A percentile compares a stretch with the other conserved stretches of the same genome.
phyloP scores from a whole-genome alignment of 2,797 vertebrate genomes.

The Gadopsis marmoratus region DNA sequence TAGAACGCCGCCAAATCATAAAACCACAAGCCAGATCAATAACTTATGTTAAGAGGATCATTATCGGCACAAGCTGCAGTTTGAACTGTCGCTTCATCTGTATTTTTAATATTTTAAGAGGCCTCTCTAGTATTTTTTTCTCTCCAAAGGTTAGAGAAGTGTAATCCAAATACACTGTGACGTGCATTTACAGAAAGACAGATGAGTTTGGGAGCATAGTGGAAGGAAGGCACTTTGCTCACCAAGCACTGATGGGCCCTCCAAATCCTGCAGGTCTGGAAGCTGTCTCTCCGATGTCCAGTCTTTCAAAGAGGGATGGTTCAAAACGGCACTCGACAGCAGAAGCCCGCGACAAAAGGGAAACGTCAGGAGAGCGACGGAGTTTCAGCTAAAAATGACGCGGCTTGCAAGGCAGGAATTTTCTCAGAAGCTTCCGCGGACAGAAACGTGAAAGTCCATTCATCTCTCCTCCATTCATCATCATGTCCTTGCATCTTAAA shows the following conservation, averaged over 20 bases:
- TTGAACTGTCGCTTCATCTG: background rate
- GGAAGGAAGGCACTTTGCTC: constrained; percentile 30
- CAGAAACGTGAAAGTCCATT: constrained; percentile 8
- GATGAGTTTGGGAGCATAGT: constrained; percentile 29
- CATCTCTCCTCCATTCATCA: background rate
- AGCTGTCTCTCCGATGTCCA: constrained; percentile 47
- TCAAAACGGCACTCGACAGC: constrained; percentile 24
- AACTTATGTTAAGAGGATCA: constrained; percentile 17
- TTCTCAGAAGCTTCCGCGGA: background rate
- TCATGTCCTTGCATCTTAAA: background rate
- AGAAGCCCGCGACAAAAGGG: constrained; percentile 4
- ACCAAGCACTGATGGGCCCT: constrained; percentile 29
- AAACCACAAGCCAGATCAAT: background rate
- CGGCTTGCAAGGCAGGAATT: constrained; percentile 7
- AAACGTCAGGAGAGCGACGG: constrained; percentile 10
- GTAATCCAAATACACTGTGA: constrained; percentile 51
- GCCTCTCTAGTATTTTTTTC: background rate
- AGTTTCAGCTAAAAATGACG: background rate
- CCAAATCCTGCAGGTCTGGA: constrained; percentile 25
- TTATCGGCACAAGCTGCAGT: constrained; percentile 6
- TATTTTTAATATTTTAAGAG: constrained; percentile 39
- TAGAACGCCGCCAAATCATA: background rate
- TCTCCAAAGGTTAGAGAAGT: constrained; percentile 18
- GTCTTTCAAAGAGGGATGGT: constrained; percentile 26
- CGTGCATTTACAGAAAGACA: constrained; percentile 35